Percentiles rank a stretch among this genome's conserved stretches.
Evolutionary conservation across 2,113 vertebrate genomes (phyloP).

Genomic region (Pangasianodon gigas): DNA sequence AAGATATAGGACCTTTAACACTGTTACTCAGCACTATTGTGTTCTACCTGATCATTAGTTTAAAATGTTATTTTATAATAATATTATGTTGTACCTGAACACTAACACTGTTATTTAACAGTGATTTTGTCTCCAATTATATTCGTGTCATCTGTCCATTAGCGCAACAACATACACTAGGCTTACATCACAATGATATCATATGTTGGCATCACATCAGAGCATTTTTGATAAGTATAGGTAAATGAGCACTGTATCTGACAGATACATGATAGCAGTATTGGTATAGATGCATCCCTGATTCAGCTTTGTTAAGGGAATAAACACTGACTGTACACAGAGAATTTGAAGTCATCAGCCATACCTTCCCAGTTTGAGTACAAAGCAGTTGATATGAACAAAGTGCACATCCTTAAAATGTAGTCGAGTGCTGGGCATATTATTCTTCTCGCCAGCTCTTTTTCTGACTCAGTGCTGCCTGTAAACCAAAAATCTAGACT

Average conservation of each 20-base stretch:
- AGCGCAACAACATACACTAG: not conserved
- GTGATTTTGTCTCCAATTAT: not conserved
- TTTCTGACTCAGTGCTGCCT: not conserved
- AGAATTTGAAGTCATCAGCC: not conserved
- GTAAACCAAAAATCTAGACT: not conserved
- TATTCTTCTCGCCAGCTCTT: not conserved
- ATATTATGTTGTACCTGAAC: not conserved
- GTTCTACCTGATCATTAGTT: not conserved
- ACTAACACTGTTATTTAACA: not conserved
- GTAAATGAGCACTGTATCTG: not conserved
- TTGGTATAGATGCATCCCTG: not conserved
- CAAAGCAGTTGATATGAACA: not conserved
- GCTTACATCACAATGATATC: not conserved
- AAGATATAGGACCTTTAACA: not conserved
- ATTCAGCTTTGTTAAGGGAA: not conserved
- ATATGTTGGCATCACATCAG: not conserved
- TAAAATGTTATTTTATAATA: not conserved
- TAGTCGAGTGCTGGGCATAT: not conserved
- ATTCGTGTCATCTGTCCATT: not conserved
- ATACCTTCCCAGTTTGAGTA: not conserved
- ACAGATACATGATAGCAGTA: not conserved
- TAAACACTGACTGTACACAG: not conserved
- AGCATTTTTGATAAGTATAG: not conserved
- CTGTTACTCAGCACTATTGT: not conserved
- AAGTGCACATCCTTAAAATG: not conserved